Percentiles rank a stretch among this genome's conserved stretches.
These are phyloP conservation scores for Perccottus glenii DNA, from an alignment of 2,113 vertebrate species.

Conservation along the genomic window DNA sequence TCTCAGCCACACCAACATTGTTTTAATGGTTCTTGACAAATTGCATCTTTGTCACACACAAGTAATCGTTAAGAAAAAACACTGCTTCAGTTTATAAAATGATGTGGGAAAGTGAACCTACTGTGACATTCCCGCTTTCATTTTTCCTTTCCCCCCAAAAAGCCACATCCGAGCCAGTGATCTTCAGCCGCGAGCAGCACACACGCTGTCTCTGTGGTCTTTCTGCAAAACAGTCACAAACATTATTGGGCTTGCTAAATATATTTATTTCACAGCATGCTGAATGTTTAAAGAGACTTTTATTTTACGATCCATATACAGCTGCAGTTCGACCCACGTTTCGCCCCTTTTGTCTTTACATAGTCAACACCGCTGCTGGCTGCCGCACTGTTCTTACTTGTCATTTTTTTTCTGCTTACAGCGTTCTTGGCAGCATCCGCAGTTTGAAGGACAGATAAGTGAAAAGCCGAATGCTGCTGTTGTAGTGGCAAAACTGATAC, in stretches of 20 bases:
- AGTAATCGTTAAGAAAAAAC: not conserved
- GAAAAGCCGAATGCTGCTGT: conserved; percentile 13
- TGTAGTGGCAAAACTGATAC: no score
- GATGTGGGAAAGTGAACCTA: conserved; percentile 32
- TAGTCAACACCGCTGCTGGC: conserved; percentile 57
- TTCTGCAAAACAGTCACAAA: conserved; percentile 48
- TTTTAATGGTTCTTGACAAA: conserved; percentile 17
- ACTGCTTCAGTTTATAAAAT: not conserved
- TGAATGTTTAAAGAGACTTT: conserved; percentile 79
- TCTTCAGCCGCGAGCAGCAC: not conserved
- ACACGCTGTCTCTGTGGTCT: conserved; percentile 27
- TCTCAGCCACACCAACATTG: not conserved
- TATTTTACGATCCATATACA: conserved; percentile 75
- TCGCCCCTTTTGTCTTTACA: conserved; percentile 50
- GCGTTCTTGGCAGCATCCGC: conserved; percentile 6
- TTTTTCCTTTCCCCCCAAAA: conserved; percentile 19
- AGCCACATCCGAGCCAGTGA: conserved; percentile 21
- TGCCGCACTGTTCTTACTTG: conserved; percentile 11
- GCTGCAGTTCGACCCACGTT: conserved; percentile 13
- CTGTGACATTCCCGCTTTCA: conserved; percentile 35
- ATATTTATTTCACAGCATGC: conserved; percentile 71
- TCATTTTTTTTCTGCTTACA: not conserved
- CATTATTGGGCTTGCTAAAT: conserved; percentile 66
- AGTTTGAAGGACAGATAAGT: conserved; percentile 36
- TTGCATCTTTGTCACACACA: no score